These are phyloP conservation scores for Platycheirus rosarum DNA, from an alignment of 2,888 invertebrate genomes.

Conservation along the genomic window DNA sequence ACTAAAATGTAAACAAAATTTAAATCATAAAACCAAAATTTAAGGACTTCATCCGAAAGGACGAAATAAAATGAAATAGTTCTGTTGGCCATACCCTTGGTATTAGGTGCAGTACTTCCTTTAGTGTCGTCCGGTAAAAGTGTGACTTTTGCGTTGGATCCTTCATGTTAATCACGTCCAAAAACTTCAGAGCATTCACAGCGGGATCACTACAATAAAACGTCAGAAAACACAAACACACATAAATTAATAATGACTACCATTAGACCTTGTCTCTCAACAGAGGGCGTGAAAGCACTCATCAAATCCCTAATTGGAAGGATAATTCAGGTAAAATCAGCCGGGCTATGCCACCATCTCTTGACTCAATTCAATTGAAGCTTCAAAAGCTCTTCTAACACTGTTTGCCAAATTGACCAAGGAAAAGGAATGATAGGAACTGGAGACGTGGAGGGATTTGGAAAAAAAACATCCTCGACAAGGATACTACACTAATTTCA, in stretches of 20 bases:
- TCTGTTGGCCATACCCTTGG: slow-evolving; percentile 88
- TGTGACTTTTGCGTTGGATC: slow-evolving; percentile 93
- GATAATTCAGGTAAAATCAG: slow-evolving; percentile 54
- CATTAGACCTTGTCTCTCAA: neutral
- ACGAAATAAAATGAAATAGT: no score
- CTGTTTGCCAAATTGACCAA: slow-evolving; percentile 27
- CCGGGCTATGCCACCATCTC: slow-evolving; percentile 34
- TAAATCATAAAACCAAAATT: neutral
- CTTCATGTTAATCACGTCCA: slow-evolving; percentile 96
- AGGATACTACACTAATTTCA: slow-evolving; percentile 62
- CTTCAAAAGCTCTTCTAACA: slow-evolving; percentile 9
- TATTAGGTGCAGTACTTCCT: slow-evolving; percentile 93
- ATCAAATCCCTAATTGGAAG: slow-evolving; percentile 49
- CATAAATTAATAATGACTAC: slow-evolving; percentile 58
- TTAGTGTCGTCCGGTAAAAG: slow-evolving; percentile 93
- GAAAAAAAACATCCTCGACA: slow-evolving; percentile 16
- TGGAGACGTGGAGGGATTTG: neutral
- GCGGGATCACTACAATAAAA: slow-evolving; percentile 89
- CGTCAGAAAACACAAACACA: slow-evolving; percentile 35
- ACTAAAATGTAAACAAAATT: slow-evolving; percentile 7
- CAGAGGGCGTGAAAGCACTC: neutral
- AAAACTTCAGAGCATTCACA: slow-evolving; percentile 94
- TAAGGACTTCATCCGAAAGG: no score
- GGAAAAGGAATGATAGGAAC: neutral
- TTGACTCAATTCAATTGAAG: slow-evolving; percentile 4